A percentile compares a stretch with the other conserved stretches of the same genome.
phyloP scores from a whole-genome alignment of 2,888 invertebrate genomes.

The Orchesella flavescens region DNA sequence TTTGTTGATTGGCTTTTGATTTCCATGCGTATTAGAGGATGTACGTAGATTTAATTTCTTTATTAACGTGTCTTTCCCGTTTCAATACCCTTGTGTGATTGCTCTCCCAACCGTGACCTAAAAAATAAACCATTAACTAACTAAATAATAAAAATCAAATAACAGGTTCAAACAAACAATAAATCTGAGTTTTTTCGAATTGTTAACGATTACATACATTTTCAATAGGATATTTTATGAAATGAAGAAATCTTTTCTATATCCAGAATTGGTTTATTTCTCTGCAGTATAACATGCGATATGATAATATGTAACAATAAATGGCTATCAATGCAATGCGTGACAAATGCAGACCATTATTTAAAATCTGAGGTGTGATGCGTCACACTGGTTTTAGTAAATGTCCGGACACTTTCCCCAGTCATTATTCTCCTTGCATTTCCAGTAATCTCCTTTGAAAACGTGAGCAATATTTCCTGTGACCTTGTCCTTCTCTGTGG shows the following conservation, averaged over 20 bases:
- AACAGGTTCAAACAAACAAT: no score
- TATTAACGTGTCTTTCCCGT: no score
- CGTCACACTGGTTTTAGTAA: constrained; percentile 75
- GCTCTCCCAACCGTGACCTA: no score
- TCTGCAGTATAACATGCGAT: not conserved
- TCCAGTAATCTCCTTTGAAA: constrained; percentile 94
- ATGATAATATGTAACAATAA: no score
- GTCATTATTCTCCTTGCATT: constrained; percentile 88
- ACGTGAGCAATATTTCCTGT: constrained; percentile 84
- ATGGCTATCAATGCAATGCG: no score
- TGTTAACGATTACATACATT: not conserved
- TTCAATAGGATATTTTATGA: not conserved
- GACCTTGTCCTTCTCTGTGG: constrained; percentile 82
- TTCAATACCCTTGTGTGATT: no score
- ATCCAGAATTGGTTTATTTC: constrained; percentile 13
- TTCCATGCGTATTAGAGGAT: no score
- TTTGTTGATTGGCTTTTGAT: no score
- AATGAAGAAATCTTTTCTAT: constrained; percentile 53
- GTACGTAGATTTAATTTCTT: no score
- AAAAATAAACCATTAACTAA: no score
- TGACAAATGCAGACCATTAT: no score
- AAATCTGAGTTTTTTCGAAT: not conserved
- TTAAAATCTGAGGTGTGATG: not conserved
- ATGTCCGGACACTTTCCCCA: constrained; percentile 95
- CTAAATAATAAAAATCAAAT: no score